A percentile compares a stretch with the other conserved stretches of the same genome.
phyloP scores from a whole-genome alignment of 2,113 vertebrate genomes.

The Athene cunicularia region DNA sequence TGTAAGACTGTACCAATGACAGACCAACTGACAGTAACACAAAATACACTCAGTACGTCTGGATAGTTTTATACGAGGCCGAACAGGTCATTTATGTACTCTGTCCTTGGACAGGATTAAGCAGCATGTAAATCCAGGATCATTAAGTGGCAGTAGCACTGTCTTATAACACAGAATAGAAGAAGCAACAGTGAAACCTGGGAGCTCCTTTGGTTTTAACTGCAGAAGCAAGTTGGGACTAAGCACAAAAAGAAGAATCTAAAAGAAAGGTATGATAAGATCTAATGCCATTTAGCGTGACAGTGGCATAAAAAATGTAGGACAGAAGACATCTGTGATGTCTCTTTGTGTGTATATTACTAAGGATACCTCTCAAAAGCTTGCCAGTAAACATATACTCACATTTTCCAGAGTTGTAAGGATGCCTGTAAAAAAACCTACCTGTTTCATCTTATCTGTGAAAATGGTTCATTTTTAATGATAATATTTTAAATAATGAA shows the following conservation, averaged over 20 bases:
- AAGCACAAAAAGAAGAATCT: background rate
- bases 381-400: background rate
- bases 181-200: background rate
- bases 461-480: conserved; percentile 48
- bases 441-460: background rate
- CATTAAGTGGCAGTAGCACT: background rate
- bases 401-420: background rate
- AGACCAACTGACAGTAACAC: background rate
- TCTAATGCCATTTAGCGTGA: background rate
- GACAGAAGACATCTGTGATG: conserved; percentile 15
- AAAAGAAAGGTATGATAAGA: background rate
- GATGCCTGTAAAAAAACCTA: conserved; percentile 11
- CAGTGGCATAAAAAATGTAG: conserved; percentile 18
- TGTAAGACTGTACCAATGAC: background rate
- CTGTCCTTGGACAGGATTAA: background rate
- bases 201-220: background rate
- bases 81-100: background rate
- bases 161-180: background rate
- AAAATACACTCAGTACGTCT: background rate
- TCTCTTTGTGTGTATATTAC: background rate
- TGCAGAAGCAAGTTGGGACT: background rate
- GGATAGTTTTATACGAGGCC: background rate
- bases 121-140: background rate
- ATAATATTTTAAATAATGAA: conserved; percentile 50
- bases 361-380: background rate